Conservation (phyloP, 2,888 invertebrate species). For the Aleiodes leptofemur region DNA sequence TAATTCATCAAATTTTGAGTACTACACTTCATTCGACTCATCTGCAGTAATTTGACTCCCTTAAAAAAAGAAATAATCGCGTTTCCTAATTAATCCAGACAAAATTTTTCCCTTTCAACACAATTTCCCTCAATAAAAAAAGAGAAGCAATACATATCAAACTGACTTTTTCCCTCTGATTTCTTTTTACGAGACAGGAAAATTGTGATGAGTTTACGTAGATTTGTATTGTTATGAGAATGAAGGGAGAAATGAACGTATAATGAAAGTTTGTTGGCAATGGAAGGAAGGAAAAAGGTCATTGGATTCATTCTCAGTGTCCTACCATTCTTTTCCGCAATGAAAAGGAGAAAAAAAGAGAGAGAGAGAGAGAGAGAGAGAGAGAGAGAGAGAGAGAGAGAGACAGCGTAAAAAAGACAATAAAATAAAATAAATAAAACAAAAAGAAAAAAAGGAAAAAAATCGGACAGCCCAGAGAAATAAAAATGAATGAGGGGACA, state of each 20-base stretch:
- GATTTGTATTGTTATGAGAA: constrained; percentile 19
- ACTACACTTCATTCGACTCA: too few species aligned
- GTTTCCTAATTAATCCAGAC: too few species aligned
- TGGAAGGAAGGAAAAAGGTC: constrained; percentile 1
- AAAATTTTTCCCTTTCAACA: too few species aligned
- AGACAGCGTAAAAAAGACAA: not conserved
- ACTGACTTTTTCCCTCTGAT: not conserved
- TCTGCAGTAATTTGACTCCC: too few species aligned
- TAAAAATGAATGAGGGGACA: too few species aligned
- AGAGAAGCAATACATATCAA: too few species aligned
- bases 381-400: not conserved
- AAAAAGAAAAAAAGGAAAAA: not conserved
- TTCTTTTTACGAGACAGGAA: constrained; percentile 3
- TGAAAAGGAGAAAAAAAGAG: not conserved
- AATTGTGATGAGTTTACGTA: constrained; percentile 17
- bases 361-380: not conserved
- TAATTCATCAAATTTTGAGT: too few species aligned
- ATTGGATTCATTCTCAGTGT: constrained; percentile 6
- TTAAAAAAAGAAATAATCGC: too few species aligned
- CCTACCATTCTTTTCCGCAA: not conserved
- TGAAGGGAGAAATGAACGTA: constrained; percentile 4
- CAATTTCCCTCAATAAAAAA: too few species aligned
- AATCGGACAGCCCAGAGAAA: too few species aligned
- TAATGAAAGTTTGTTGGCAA: constrained; percentile 19
- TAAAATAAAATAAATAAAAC: constrained; percentile 1